phyloP scores from a whole-genome alignment of 2,888 invertebrate genomes.

The Arenicola marina region DNA sequence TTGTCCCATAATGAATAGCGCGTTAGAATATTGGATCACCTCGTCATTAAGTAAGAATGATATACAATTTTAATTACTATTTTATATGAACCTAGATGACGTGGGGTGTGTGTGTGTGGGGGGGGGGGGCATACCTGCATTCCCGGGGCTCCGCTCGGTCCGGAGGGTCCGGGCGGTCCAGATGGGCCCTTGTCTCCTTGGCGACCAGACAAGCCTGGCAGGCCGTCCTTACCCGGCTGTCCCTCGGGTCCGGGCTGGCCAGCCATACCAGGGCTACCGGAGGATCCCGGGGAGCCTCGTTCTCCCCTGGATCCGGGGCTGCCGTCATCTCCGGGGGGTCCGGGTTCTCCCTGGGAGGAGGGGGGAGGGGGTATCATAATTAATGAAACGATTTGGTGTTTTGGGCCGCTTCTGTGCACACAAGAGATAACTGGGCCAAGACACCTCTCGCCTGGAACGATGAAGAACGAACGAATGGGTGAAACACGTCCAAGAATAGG shows the following conservation, averaged over 20 bases:
- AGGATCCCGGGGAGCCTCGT: slow-evolving; percentile 45
- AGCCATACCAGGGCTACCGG: neutral
- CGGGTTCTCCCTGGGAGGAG: slow-evolving; percentile 20
- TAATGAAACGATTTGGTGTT: no score
- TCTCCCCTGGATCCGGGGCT: slow-evolving; percentile 44
- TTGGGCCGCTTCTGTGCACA: no score
- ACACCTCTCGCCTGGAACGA: no score
- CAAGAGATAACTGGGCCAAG: no score
- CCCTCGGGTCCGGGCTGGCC: slow-evolving; percentile 15
- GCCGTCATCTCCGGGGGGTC: slow-evolving; percentile 15
- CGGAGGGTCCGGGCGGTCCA: slow-evolving; percentile 71
- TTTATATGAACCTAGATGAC: no score
- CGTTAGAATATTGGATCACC: no score
- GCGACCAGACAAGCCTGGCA: slow-evolving; percentile 48
- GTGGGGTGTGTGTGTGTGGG: no score
- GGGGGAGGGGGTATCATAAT: no score
- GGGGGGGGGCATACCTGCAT: slow-evolving; percentile 13
- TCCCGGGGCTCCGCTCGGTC: slow-evolving; percentile 68
- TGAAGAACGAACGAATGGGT: no score
- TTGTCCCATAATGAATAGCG: neutral
- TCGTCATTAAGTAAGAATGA: no score
- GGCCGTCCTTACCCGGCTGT: slow-evolving; percentile 25
- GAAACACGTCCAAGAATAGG: no score
- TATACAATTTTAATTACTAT: no score
- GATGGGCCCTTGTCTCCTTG: slow-evolving; percentile 64